Conservation (phyloP, 2,797 vertebrate genomes). For the Lithobates pipiens region DNA sequence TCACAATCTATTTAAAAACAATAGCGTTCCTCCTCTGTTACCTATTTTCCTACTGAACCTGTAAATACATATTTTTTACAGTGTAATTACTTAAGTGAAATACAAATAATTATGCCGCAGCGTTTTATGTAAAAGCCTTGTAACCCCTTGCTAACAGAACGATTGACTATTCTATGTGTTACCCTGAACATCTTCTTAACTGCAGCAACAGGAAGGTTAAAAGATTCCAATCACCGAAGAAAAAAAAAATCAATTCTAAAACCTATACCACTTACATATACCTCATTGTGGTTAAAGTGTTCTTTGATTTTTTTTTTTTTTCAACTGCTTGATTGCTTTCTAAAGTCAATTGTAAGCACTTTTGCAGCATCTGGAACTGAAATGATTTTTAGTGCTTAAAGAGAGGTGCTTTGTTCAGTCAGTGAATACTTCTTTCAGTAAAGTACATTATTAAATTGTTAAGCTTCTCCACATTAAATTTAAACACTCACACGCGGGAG, state of each 20-base stretch:
- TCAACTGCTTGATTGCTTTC: slow-evolving; percentile 53
- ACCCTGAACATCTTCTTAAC: slow-evolving; percentile 1
- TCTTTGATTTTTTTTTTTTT: slow-evolving; percentile 60
- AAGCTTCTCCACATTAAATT: slow-evolving; percentile 53
- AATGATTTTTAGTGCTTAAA: slow-evolving; percentile 60
- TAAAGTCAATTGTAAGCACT: slow-evolving; percentile 62
- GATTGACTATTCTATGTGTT: not conserved
- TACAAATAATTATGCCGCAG: not conserved
- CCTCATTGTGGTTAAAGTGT: slow-evolving; percentile 63
- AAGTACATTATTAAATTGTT: slow-evolving; percentile 58
- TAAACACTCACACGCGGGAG: slow-evolving; percentile 27
- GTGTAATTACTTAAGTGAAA: not conserved
- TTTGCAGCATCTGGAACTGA: slow-evolving; percentile 50
- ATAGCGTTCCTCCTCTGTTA: not conserved
- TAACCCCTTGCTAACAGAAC: slow-evolving; percentile 13
- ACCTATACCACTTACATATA: slow-evolving; percentile 64
- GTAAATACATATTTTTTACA: not conserved
- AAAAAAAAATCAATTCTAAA: slow-evolving; percentile 56
- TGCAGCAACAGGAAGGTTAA: slow-evolving; percentile 50
- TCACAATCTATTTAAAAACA: not conserved
- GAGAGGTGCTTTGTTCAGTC: slow-evolving; percentile 53
- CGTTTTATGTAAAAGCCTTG: not conserved
- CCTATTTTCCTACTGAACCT: not conserved
- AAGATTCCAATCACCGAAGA: slow-evolving; percentile 52
- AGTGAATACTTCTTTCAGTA: slow-evolving; percentile 49